Evolutionary conservation across 2,888 invertebrate genomes (phyloP).

Genomic region (Drosophila lacicola): DNA sequence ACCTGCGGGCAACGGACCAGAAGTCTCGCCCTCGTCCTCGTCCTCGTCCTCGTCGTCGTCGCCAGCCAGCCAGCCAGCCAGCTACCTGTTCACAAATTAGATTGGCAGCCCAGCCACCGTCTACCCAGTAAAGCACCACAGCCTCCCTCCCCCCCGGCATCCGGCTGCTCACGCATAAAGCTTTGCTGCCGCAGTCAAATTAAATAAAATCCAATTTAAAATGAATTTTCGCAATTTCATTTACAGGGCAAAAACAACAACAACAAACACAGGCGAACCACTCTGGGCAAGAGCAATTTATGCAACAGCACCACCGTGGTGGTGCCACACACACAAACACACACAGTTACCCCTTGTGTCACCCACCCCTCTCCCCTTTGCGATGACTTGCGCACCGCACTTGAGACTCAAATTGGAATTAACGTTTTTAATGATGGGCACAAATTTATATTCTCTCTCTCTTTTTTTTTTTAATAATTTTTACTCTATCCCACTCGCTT

Average conservation of each 20-base stretch:
- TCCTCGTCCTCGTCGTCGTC: background rate
- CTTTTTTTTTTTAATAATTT: constrained; percentile 22
- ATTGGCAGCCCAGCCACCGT: constrained; percentile 45
- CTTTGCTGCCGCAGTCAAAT: constrained; percentile 65
- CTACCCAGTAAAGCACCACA: background rate
- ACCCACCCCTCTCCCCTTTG: constrained; percentile 1
- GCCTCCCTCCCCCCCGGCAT: background rate
- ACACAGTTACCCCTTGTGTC: background rate
- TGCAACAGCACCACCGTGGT: constrained; percentile 45
- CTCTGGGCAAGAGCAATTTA: constrained; percentile 62
- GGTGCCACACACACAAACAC: background rate
- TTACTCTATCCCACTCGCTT: constrained; percentile 5
- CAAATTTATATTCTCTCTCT: constrained; percentile 35
- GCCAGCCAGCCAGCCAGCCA: background rate
- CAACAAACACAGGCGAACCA: constrained; percentile 37
- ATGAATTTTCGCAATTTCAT: constrained; percentile 79
- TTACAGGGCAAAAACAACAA: constrained; percentile 55
- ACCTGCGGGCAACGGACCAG: constrained; percentile 72
- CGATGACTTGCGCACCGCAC: constrained; percentile 36
- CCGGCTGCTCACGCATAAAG: constrained; percentile 40
- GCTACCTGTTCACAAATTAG: constrained; percentile 53
- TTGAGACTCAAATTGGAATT: constrained; percentile 79
- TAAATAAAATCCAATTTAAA: constrained; percentile 82
- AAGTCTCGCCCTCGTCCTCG: constrained; percentile 35
- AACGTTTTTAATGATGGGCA: constrained; percentile 82